Percentiles rank a stretch among this genome's conserved stretches.
Evolutionary conservation across 2,797 vertebrate genomes (phyloP).

Genomic region (Coccyzus lansbergi): DNA sequence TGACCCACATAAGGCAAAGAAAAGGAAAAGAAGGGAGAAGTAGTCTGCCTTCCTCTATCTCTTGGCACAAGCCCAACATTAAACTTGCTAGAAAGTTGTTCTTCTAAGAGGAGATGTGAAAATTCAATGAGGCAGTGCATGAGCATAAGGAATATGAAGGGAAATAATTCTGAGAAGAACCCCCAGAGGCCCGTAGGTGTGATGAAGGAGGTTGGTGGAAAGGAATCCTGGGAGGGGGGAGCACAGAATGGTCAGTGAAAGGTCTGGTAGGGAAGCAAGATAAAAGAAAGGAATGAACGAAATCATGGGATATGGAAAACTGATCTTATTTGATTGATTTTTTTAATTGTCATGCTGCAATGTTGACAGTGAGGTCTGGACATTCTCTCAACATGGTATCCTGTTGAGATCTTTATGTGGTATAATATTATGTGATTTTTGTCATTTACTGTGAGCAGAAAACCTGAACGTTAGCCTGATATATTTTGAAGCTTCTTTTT

Average conservation of each 20-base stretch:
- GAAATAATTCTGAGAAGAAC: background rate
- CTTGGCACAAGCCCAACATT: background rate
- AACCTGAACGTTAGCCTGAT: background rate
- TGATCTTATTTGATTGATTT: background rate
- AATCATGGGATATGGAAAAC: background rate
- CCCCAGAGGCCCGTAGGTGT: background rate
- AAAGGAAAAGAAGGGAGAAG: background rate
- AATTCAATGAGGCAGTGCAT: background rate
- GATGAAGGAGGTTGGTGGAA: background rate
- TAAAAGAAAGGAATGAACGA: background rate
- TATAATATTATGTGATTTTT: background rate
- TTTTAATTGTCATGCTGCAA: background rate
- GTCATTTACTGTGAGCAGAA: background rate
- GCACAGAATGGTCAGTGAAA: background rate
- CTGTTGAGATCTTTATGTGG: background rate
- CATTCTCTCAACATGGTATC: background rate
- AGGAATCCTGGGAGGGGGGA: background rate
- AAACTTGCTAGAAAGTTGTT: background rate
- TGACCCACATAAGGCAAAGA: background rate
- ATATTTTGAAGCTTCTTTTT: background rate
- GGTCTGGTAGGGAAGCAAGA: background rate
- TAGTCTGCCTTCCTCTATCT: background rate
- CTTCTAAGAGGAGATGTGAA: background rate
- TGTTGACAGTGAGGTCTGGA: background rate
- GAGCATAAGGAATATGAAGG: background rate